Evolutionary conservation across 1,140 invertebrate genomes (phyloP).

Genomic region (Caenorhabditis brenneri): DNA sequence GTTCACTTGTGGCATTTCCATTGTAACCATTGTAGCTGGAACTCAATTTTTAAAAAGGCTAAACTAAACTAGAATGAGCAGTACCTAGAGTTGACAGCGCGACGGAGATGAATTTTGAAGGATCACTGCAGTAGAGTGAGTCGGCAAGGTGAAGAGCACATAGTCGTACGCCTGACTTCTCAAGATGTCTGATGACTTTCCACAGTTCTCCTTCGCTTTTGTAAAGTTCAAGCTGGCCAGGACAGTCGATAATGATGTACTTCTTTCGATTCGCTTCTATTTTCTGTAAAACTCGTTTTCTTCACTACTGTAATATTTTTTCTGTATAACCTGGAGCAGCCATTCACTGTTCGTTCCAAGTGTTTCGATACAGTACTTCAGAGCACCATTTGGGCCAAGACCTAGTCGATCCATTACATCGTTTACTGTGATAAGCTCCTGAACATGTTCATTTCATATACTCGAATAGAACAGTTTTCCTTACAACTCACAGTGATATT

Average conservation of each 20-base stretch:
- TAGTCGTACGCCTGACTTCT: slow-evolving; percentile 79
- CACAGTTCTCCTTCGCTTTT: slow-evolving; percentile 73
- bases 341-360: slow-evolving; percentile 89
- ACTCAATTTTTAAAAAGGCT: not conserved
- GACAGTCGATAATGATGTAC: slow-evolving; percentile 62
- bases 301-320: not conserved
- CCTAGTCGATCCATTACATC: slow-evolving; percentile 86
- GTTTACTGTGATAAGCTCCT: slow-evolving; percentile 80
- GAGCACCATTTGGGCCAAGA: slow-evolving; percentile 92
- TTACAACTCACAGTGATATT: slow-evolving; percentile 79
- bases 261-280: slow-evolving; percentile 39
- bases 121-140: slow-evolving; percentile 93
- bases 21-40: slow-evolving; percentile 81
- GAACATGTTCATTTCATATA: not conserved
- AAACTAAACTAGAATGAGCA: not conserved
- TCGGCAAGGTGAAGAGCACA: slow-evolving; percentile 92
- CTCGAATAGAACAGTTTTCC: not conserved
- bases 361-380: slow-evolving; percentile 95
- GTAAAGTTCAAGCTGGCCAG: slow-evolving; percentile 94
- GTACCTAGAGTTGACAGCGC: slow-evolving; percentile 82
- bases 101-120: slow-evolving; percentile 86
- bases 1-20: slow-evolving; percentile 92
- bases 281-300: slow-evolving; percentile 65
- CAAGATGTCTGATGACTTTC: slow-evolving; percentile 75
- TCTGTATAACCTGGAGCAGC: slow-evolving; percentile 76